These are phyloP conservation scores for Onychomys leucogaster DNA, from an alignment of 2,797 vertebrate species.

Conservation along the genomic window DNA sequence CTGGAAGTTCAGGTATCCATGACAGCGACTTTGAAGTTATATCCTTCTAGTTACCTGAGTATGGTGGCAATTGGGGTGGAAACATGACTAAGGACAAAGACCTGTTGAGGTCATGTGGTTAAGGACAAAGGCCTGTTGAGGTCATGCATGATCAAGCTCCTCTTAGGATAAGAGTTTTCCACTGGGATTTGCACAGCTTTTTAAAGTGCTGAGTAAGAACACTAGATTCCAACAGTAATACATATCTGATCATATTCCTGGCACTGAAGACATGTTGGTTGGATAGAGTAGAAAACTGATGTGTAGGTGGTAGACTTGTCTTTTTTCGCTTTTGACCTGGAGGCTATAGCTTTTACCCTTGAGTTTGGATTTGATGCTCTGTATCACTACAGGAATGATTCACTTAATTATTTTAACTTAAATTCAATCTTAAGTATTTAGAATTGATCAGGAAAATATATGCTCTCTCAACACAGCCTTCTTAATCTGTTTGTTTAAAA, in stretches of 20 bases:
- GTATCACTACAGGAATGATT: background rate
- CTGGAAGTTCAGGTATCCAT: background rate
- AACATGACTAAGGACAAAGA: background rate
- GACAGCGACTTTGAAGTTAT: background rate
- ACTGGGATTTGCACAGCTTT: background rate
- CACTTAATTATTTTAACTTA: slow-evolving; percentile 28
- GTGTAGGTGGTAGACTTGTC: background rate
- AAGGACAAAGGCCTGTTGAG: background rate
- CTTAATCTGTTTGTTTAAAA: slow-evolving; percentile 22
- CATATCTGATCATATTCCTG: background rate
- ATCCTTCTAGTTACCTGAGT: background rate
- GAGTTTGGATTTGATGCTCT: background rate
- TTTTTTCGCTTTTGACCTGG: background rate
- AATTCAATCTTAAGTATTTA: slow-evolving; percentile 25
- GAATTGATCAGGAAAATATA: background rate
- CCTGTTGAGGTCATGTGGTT: background rate
- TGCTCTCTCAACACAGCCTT: background rate
- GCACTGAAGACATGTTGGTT: background rate
- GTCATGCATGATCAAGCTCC: background rate
- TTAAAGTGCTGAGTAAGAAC: slow-evolving; percentile 7
- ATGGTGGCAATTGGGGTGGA: background rate
- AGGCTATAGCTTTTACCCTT: background rate
- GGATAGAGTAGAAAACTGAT: background rate
- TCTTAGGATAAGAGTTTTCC: background rate
- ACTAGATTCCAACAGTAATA: background rate